Evolutionary conservation across 2,888 invertebrate species (phyloP).

Genomic region (Vanessa cardui): DNA sequence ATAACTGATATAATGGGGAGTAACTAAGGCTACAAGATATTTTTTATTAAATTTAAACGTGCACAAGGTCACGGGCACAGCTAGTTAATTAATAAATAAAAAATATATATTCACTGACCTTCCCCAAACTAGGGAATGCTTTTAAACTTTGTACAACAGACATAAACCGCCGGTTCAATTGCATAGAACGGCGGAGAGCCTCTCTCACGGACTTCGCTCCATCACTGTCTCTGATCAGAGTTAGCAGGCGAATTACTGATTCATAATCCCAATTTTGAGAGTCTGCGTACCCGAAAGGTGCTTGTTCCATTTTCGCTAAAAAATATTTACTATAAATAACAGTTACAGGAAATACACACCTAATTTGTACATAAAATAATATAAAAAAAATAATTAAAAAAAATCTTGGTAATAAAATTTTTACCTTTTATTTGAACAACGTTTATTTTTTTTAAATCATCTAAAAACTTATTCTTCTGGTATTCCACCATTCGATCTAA

Average conservation of each 20-base stretch:
- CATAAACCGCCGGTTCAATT: slow-evolving; percentile 44
- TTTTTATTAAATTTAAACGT: too few relatives aligned
- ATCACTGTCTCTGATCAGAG: slow-evolving; percentile 51
- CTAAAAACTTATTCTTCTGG: slow-evolving; percentile 50
- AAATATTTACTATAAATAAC: background rate
- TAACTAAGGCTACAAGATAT: too few relatives aligned
- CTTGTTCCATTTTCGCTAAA: slow-evolving; percentile 49
- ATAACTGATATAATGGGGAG: too few relatives aligned
- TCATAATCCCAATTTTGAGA: slow-evolving; percentile 53
- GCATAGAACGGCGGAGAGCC: slow-evolving; percentile 45
- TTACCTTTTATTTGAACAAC: slow-evolving; percentile 51
- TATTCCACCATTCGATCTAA: slow-evolving; percentile 56
- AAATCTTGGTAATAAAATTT: background rate
- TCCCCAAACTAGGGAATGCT: slow-evolving; percentile 53
- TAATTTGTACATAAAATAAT: background rate
- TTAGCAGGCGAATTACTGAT: slow-evolving; percentile 55
- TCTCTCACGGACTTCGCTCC: slow-evolving; percentile 47
- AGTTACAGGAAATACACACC: too few relatives aligned
- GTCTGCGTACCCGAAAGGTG: slow-evolving; percentile 56
- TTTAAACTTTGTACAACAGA: slow-evolving; percentile 47
- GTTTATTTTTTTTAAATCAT: slow-evolving; percentile 48
- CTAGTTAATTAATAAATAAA: too few relatives aligned
- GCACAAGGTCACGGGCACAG: too few relatives aligned
- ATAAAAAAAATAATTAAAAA: background rate
- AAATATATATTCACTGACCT: slow-evolving; percentile 41